Evolutionary conservation across 2,888 invertebrate species (phyloP).

Genomic region (Boloria selene): DNA sequence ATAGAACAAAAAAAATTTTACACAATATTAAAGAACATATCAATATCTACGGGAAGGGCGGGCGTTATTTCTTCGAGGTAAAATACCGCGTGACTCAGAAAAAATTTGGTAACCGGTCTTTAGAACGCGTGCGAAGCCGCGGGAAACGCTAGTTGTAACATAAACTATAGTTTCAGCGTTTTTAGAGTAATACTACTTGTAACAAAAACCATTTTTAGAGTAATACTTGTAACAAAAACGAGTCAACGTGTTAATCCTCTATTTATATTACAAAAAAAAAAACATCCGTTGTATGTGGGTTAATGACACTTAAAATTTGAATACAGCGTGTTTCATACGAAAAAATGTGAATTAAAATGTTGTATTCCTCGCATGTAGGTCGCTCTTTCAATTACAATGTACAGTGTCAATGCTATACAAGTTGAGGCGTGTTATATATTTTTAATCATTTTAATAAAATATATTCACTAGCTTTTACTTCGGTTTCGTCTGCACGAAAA

Average conservation of each 20-base stretch:
- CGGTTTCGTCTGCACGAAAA: too few relatives aligned
- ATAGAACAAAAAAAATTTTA: too few relatives aligned
- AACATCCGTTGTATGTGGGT: conserved; percentile 18
- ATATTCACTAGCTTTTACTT: too few relatives aligned
- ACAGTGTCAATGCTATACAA: neutral
- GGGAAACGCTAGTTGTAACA: too few relatives aligned
- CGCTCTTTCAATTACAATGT: neutral
- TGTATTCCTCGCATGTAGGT: conserved; percentile 4
- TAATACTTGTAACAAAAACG: neutral
- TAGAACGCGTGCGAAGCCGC: too few relatives aligned
- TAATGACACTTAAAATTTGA: conserved; percentile 25
- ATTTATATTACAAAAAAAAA: neutral
- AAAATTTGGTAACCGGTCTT: too few relatives aligned
- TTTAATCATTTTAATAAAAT: too few relatives aligned
- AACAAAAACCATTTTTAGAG: neutral
- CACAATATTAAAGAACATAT: too few relatives aligned
- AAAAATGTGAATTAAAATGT: conserved; percentile 4
- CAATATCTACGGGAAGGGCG: too few relatives aligned
- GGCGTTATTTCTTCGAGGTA: too few relatives aligned
- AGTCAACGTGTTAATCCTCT: neutral
- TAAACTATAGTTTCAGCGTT: too few relatives aligned
- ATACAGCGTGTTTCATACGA: neutral
- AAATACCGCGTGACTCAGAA: too few relatives aligned
- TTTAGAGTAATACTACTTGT: neutral
- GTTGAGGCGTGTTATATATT: neutral